Evolutionary conservation across 1,140 invertebrate genomes (phyloP).

Genomic region (Anoplophora glabripennis): DNA sequence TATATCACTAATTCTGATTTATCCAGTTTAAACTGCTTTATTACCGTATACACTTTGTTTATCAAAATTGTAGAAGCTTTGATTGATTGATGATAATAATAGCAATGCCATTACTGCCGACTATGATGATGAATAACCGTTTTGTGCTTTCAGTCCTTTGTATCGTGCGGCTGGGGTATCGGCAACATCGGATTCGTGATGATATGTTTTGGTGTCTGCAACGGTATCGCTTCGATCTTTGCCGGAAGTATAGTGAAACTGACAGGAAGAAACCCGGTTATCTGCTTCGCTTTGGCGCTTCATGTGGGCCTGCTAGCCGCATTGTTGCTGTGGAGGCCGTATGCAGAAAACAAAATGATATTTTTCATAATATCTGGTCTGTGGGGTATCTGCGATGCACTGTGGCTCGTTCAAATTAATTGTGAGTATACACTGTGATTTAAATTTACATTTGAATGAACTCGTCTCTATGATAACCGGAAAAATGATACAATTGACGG

Average conservation of each 20-base stretch:
- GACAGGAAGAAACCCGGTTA: conserved; percentile 72
- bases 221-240: conserved; percentile 75
- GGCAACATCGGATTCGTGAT: conserved; percentile 88
- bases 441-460: neutral
- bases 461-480: too few relatives aligned
- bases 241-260: conserved; percentile 78
- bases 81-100: too few relatives aligned
- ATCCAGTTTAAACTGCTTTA: too few relatives aligned
- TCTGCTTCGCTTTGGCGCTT: conserved; percentile 70
- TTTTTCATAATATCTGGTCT: conserved; percentile 83
- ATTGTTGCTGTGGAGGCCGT: conserved; percentile 72
- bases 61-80: too few relatives aligned
- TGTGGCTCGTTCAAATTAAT: conserved; percentile 94
- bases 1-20: too few relatives aligned
- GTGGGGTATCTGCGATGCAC: conserved; percentile 88
- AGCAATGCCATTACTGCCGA: too few relatives aligned
- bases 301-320: conserved; percentile 67
- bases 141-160: conserved; percentile 69
- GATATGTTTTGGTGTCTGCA: conserved; percentile 85
- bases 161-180: conserved; percentile 86
- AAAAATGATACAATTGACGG: too few relatives aligned
- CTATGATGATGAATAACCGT: too few relatives aligned
- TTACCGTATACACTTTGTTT: too few relatives aligned
- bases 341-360: conserved; percentile 63
- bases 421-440: conserved; percentile 59